Percentiles rank a stretch among this genome's conserved stretches.
phyloP scores from a whole-genome alignment of 2,888 invertebrate species.

The Limnephilus auricula region DNA sequence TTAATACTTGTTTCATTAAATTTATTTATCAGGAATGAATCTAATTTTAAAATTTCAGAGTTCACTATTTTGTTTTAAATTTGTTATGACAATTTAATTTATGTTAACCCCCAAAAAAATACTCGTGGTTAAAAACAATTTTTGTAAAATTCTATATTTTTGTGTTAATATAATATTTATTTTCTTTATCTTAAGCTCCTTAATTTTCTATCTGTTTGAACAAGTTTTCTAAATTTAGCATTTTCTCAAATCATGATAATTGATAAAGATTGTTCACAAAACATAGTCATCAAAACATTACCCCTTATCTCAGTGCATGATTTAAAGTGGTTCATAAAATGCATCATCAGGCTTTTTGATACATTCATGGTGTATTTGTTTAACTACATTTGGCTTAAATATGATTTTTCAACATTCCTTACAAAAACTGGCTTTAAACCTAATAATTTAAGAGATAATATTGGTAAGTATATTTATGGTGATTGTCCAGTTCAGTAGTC shows the following conservation, averaged over 20 bases:
- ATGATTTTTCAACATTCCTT: constrained; percentile 1
- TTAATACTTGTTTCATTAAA: neutral
- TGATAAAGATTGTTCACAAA: neutral
- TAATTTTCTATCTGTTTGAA: neutral
- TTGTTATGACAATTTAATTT: neutral
- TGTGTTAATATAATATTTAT: neutral
- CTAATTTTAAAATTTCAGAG: neutral
- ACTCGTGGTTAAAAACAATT: neutral
- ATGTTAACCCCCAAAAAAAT: neutral
- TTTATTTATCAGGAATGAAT: neutral
- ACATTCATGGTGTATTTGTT: neutral
- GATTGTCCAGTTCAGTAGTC: too few relatives aligned
- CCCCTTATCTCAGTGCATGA: neutral
- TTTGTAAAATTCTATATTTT: neutral
- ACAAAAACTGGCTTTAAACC: neutral
- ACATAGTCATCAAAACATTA: neutral
- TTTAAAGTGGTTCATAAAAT: neutral
- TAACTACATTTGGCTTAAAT: neutral
- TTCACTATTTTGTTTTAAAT: neutral
- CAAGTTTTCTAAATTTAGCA: neutral
- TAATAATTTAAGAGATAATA: neutral
- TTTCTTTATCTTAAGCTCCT: neutral
- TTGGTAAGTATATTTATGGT: too few relatives aligned
- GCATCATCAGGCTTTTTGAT: constrained; percentile 12
- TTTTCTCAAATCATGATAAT: neutral